These are phyloP conservation scores for Lampris incognitus DNA, from an alignment of 2,113 vertebrate genomes.

Conservation along the genomic window DNA sequence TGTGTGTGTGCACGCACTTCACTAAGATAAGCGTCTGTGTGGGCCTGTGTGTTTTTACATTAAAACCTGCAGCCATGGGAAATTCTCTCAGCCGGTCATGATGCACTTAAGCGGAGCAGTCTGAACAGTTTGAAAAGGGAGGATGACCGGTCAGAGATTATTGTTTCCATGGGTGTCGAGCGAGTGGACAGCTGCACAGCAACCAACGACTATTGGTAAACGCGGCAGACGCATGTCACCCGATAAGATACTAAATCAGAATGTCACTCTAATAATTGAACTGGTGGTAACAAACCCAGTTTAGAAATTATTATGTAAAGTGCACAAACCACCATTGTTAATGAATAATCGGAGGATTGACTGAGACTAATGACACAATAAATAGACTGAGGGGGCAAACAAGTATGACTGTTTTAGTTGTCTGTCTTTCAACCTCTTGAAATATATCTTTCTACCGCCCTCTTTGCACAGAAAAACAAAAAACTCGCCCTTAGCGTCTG, in stretches of 20 bases:
- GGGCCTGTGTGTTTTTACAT: neutral
- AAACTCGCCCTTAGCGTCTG: too few relatives aligned
- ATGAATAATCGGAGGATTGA: neutral
- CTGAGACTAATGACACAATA: neutral
- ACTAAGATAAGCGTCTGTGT: too few relatives aligned
- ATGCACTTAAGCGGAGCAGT: neutral
- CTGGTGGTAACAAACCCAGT: neutral
- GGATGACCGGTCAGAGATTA: neutral
- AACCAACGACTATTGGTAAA: slow-evolving; percentile 46
- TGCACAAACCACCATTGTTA: slow-evolving; percentile 4
- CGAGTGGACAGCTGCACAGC: slow-evolving; percentile 44
- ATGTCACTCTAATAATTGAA: slow-evolving; percentile 6
- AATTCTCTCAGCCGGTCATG: neutral
- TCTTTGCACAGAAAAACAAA: too few relatives aligned
- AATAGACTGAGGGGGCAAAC: neutral
- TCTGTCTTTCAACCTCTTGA: neutral
- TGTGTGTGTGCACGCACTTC: too few relatives aligned
- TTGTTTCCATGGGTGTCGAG: neutral
- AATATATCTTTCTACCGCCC: too few relatives aligned
- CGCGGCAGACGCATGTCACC: slow-evolving; percentile 21
- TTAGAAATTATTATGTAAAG: slow-evolving; percentile 11
- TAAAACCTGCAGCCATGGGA: neutral
- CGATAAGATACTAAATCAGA: slow-evolving; percentile 34
- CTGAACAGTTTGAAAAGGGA: neutral
- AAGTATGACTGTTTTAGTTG: neutral